These are phyloP conservation scores for Xanthorhoe spadicearia DNA, from an alignment of 2,888 invertebrate species.

Conservation along the genomic window DNA sequence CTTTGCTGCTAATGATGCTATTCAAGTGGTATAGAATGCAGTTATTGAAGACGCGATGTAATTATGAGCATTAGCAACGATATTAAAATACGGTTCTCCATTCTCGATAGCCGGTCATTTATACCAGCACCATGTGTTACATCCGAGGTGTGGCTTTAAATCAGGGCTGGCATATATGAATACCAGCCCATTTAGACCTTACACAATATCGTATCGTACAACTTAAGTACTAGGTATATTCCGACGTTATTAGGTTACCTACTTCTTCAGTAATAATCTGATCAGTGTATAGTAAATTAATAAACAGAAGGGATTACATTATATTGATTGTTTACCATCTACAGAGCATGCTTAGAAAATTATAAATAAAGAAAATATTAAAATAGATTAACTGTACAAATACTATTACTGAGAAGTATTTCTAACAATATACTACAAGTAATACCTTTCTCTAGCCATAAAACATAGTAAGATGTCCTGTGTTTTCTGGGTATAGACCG, in stretches of 20 bases:
- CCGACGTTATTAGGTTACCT: too few species aligned
- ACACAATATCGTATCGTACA: not conserved
- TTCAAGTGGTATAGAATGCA: conserved; percentile 34
- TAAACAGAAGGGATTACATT: too few species aligned
- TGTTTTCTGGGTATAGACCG: not conserved
- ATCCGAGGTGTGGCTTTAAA: conserved; percentile 53
- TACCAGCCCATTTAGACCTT: not conserved
- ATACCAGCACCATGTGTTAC: conserved; percentile 55
- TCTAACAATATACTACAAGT: too few species aligned
- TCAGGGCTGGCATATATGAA: conserved; percentile 39
- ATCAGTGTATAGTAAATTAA: not conserved
- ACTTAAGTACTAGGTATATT: too few species aligned
- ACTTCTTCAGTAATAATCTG: not conserved
- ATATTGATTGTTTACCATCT: too few species aligned
- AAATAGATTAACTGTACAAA: too few species aligned
- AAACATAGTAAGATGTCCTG: not conserved
- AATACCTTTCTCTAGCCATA: too few species aligned
- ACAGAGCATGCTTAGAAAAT: too few species aligned
- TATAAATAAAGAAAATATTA: too few species aligned
- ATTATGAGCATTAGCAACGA: conserved; percentile 57
- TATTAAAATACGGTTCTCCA: conserved; percentile 55
- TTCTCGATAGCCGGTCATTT: conserved; percentile 61
- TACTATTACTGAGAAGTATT: too few species aligned
- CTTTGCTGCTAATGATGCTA: conserved; percentile 38
- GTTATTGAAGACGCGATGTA: conserved; percentile 55